These are phyloP conservation scores for Agrotis puta DNA, from an alignment of 2,888 invertebrate genomes.

Conservation along the genomic window DNA sequence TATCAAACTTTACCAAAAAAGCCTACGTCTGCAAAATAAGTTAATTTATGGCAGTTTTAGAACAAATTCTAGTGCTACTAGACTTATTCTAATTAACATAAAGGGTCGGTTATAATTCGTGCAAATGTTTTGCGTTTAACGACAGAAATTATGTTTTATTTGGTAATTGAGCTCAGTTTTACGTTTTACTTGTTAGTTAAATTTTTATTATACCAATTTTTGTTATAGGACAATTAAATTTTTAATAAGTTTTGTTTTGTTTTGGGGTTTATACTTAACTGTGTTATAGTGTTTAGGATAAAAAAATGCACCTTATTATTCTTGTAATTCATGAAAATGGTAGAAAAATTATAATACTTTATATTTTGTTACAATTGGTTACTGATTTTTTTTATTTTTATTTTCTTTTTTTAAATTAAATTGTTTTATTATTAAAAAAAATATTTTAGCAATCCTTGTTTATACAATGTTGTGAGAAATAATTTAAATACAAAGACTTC, in stretches of 20 bases:
- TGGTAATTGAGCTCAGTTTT: constrained; percentile 13
- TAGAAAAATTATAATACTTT: too few relatives aligned
- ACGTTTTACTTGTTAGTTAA: not conserved
- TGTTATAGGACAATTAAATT: not conserved
- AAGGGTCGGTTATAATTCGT: constrained; percentile 36
- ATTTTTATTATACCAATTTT: constrained; percentile 20
- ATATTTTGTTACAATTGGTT: too few relatives aligned
- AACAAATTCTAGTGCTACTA: constrained; percentile 15
- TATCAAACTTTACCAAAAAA: constrained; percentile 29
- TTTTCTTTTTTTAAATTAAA: too few relatives aligned
- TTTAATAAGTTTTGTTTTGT: not conserved
- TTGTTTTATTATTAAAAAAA: too few relatives aligned
- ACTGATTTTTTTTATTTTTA: too few relatives aligned
- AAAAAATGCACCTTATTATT: not conserved
- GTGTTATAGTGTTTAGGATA: not conserved
- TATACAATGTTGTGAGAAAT: too few relatives aligned
- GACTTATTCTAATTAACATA: constrained; percentile 45
- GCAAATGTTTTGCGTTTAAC: constrained; percentile 26
- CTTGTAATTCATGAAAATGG: not conserved
- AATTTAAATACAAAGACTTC: not conserved
- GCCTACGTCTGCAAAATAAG: constrained; percentile 27
- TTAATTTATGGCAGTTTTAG: constrained; percentile 37
- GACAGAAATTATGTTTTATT: constrained; percentile 39
- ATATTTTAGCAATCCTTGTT: too few relatives aligned
- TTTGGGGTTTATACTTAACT: not conserved